Evolutionary conservation across 2,113 vertebrate genomes (phyloP).

Genomic region (Orycteropus afer): DNA sequence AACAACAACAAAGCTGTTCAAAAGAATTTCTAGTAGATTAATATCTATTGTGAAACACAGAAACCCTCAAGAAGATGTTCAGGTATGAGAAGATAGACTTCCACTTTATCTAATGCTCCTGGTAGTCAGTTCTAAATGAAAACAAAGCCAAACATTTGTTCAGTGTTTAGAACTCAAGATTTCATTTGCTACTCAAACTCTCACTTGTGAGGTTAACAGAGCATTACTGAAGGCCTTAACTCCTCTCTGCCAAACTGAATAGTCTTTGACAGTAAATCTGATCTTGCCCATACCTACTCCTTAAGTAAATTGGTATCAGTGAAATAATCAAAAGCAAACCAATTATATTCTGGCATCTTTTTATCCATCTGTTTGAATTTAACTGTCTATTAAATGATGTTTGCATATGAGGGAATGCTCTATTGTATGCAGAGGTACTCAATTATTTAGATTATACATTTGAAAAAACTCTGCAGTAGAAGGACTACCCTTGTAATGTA

Average conservation of each 20-base stretch:
- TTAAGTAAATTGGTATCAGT: conserved; percentile 87
- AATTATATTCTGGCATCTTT: conserved; percentile 87
- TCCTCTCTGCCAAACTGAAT: conserved; percentile 75
- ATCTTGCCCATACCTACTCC: conserved; percentile 83
- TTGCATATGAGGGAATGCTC: conserved; percentile 87
- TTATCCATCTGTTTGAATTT: conserved; percentile 89
- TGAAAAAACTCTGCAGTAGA: conserved; percentile 87
- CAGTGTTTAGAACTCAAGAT: neutral
- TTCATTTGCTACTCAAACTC: neutral
- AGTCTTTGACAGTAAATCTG: conserved; percentile 81
- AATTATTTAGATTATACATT: conserved; percentile 91
- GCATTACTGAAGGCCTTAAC: conserved; percentile 60
- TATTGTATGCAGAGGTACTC: conserved; percentile 87
- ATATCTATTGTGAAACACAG: neutral
- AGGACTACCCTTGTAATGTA: conserved; percentile 87
- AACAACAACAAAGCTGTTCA: no score
- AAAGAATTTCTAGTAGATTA: neutral
- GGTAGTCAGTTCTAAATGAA: neutral
- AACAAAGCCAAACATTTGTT: neutral
- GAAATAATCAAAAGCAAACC: conserved; percentile 90
- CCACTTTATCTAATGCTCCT: neutral
- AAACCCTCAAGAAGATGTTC: neutral
- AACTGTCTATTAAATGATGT: conserved; percentile 87
- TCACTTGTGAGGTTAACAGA: neutral
- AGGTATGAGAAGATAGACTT: neutral